Evolutionary conservation across 2,113 vertebrate species (phyloP).

Genomic region (Oncorhynchus nerka): DNA sequence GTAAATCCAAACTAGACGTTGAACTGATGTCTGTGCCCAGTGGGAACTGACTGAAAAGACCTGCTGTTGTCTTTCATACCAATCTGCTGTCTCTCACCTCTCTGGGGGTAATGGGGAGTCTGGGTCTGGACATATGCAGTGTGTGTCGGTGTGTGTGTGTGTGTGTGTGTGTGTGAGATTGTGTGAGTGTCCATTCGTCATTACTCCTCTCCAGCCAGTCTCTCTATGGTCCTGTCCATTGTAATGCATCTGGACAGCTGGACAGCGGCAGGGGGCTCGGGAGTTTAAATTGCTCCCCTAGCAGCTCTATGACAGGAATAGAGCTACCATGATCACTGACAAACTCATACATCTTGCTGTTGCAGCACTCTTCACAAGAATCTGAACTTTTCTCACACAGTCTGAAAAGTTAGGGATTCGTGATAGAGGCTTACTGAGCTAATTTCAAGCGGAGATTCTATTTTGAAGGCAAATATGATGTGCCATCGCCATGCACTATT

Average conservation of each 20-base stretch:
- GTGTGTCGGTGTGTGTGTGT: not conserved
- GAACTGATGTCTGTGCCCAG: too few relatives aligned
- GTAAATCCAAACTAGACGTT: too few relatives aligned
- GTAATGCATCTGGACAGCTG: not conserved
- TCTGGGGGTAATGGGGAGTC: not conserved
- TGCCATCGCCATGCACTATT: too few relatives aligned
- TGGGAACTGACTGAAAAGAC: not conserved
- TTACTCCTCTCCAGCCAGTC: not conserved
- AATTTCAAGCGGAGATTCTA: too few relatives aligned
- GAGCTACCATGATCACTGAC: too few relatives aligned
- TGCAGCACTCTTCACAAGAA: too few relatives aligned
- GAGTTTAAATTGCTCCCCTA: not conserved
- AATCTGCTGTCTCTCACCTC: not conserved
- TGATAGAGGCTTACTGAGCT: too few relatives aligned
- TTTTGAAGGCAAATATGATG: too few relatives aligned
- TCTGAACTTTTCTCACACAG: too few relatives aligned
- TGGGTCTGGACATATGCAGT: not conserved
- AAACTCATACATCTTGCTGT: too few relatives aligned
- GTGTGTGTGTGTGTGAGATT: not conserved
- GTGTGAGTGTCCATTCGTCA: not conserved
- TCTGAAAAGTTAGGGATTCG: too few relatives aligned
- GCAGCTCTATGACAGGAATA: not conserved
- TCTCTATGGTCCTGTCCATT: not conserved
- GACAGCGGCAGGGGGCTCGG: not conserved
- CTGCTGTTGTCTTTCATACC: not conserved